These are phyloP conservation scores for Malthinus seriepunctatus DNA, from an alignment of 2,888 invertebrate species.

Conservation along the genomic window DNA sequence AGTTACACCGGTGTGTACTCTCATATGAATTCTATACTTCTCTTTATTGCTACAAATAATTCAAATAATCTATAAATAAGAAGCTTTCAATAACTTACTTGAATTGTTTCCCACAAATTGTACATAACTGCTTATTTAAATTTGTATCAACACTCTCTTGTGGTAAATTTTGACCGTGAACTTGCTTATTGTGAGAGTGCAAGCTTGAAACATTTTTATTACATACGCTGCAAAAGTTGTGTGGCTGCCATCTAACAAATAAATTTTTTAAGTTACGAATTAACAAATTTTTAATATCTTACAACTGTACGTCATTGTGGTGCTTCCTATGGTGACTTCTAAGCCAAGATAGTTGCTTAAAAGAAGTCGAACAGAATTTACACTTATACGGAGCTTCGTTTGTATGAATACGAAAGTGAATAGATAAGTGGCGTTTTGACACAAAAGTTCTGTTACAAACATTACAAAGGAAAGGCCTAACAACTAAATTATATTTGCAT, in stretches of 20 bases:
- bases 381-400: conserved; percentile 35
- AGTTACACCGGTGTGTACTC: conserved; percentile 44
- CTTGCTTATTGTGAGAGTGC: conserved; percentile 22
- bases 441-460: conserved; percentile 41
- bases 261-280: conserved; percentile 7
- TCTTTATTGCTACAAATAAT: conserved; percentile 36
- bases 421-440: conserved; percentile 36
- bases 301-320: not conserved
- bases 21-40: conserved; percentile 42
- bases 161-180: conserved; percentile 17
- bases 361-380: conserved; percentile 34
- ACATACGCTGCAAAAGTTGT: conserved; percentile 38
- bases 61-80: not conserved
- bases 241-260: conserved; percentile 16
- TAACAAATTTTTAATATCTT: not conserved
- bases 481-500: conserved; percentile 25
- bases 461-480: conserved; percentile 37
- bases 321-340: conserved; percentile 33
- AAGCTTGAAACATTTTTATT: conserved; percentile 37
- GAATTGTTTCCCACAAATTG: conserved; percentile 45
- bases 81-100: conserved; percentile 31
- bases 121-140: conserved; percentile 36
- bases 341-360: conserved; percentile 31
- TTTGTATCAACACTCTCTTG: conserved; percentile 13
- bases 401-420: conserved; percentile 38